A percentile compares a stretch with the other conserved stretches of the same genome.
Evolutionary conservation across 2,888 invertebrate genomes (phyloP).

Genomic region (Liposcelis brunnea): DNA sequence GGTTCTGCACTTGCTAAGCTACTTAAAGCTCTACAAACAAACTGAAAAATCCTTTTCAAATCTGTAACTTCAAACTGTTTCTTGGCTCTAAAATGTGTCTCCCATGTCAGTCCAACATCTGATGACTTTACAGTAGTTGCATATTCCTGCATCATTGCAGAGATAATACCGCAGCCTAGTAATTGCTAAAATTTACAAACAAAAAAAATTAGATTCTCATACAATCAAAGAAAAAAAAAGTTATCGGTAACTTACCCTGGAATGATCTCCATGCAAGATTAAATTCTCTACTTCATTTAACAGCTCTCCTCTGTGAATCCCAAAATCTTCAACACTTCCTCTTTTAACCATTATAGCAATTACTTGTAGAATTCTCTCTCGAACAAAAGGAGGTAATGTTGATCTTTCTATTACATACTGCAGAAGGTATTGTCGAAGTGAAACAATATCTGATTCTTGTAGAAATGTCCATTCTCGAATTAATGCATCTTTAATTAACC

Average conservation of each 20-base stretch:
- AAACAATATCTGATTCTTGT: conserved; percentile 46
- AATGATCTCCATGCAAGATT: conserved; percentile 46
- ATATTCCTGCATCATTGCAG: conserved; percentile 75
- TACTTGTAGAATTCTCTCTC: conserved; percentile 55
- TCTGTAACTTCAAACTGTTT: conserved; percentile 64
- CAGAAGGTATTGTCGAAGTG: conserved; percentile 58
- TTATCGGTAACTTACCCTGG: conserved; percentile 31
- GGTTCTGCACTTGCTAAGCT: conserved; percentile 36
- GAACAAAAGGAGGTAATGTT: conserved; percentile 53
- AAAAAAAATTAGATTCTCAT: too few species aligned
- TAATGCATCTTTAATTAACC: conserved; percentile 61
- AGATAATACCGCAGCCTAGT: conserved; percentile 66
- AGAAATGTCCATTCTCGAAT: conserved; percentile 70
- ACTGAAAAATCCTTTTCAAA: conserved; percentile 61
- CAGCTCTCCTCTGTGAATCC: conserved; percentile 46
- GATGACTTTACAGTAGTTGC: conserved; percentile 69
- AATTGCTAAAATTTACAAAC: conserved; percentile 51
- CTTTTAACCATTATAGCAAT: conserved; percentile 80
- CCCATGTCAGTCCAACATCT: conserved; percentile 77
- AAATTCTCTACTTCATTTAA: conserved; percentile 59
- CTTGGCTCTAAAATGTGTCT: conserved; percentile 68
- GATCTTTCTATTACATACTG: conserved; percentile 52
- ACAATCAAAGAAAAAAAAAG: conserved; percentile 15
- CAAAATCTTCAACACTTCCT: conserved; percentile 56
- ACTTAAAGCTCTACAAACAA: conserved; percentile 42